phyloP scores from a whole-genome alignment of 2,888 invertebrate species.

The Eupeodes latifasciatus region DNA sequence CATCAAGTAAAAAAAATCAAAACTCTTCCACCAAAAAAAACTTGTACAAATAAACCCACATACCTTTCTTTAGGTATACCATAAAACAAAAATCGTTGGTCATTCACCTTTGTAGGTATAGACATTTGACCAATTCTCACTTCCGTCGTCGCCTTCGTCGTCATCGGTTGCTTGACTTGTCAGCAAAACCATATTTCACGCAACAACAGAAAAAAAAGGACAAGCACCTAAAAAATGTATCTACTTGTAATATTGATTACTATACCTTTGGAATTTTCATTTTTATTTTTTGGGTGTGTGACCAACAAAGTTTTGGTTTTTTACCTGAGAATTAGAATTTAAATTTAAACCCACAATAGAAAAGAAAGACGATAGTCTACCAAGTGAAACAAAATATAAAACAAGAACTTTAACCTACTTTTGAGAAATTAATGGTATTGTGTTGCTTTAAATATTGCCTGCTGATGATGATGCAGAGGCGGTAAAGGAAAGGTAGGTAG shows the following conservation, averaged over 20 bases:
- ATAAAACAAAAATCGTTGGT: background rate
- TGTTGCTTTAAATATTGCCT: background rate
- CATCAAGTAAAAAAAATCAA: constrained; percentile 10
- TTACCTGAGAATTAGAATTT: constrained; percentile 17
- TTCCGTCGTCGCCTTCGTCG: constrained; percentile 6
- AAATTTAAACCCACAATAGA: constrained; percentile 28
- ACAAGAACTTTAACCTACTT: constrained; percentile 62
- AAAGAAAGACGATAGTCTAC: constrained; percentile 15
- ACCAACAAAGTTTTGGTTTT: constrained; percentile 18
- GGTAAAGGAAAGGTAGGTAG: background rate
- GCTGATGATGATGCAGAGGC: constrained; percentile 33
- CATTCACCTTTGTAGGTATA: constrained; percentile 25
- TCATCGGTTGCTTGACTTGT: background rate
- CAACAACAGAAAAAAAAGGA: constrained; percentile 2
- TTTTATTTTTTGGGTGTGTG: constrained; percentile 10
- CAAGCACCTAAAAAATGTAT: constrained; percentile 25
- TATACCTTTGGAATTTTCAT: constrained; percentile 49
- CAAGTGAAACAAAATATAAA: background rate
- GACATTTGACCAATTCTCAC: constrained; percentile 19
- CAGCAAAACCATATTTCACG: constrained; percentile 23
- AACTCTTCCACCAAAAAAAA: background rate
- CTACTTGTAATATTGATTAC: constrained; percentile 54
- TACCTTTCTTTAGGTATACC: background rate
- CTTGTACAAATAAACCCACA: background rate
- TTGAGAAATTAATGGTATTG: constrained; percentile 22